Base-by-base conservation (phyloP, 2,888 invertebrate genomes). In the Panorpa germanica region DNA sequence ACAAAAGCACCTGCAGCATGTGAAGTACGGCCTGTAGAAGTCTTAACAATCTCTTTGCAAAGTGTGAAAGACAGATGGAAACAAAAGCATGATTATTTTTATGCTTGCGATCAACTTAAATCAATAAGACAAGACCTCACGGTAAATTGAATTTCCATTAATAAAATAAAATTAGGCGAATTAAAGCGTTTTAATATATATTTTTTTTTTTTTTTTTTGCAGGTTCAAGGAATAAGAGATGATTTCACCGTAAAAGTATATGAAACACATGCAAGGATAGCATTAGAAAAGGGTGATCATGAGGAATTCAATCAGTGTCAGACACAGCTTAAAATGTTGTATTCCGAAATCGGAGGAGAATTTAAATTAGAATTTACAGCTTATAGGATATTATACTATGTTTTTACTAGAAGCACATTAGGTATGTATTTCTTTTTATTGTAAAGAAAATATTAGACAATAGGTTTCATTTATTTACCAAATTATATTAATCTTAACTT, bases 221-320 rank as follows among this genome's bases (percentile, higher is more conserved):
- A 86, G 85, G 82, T 95, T 28, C 98, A 98, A 69, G 90, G 95
- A 44, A 70, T 98, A 41, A 63, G 96, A 41, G 85, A 93, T 59
- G 65, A 66, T 39, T 93, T 99, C 49, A 93, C 96, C 31, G 80
- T 98, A n/a, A 70, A 82, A 48, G 98, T 98, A 8, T 98, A 99
- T 59, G 98, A 99, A 62, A 93, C 91, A 4, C 96, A 99, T 61
- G 96, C 95, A 4, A 67, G 95, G 32, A 88, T 98, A 46, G 95
- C 96, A 28, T 64, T 98, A 52, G 96, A 98, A 54, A 93, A 85
- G 58, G 88, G 90, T 30, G 98, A 98, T 50, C 91, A 93, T 52
- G 95, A 93, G 49, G 98, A 99, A 53, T 98, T 96, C 51, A 99
- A 99, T 63, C 96, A 98, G 55, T 99, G 98, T 51, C 98, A 98